Conservation (phyloP, 2,888 invertebrate genomes). For the Nephrotoma appendiculata region DNA sequence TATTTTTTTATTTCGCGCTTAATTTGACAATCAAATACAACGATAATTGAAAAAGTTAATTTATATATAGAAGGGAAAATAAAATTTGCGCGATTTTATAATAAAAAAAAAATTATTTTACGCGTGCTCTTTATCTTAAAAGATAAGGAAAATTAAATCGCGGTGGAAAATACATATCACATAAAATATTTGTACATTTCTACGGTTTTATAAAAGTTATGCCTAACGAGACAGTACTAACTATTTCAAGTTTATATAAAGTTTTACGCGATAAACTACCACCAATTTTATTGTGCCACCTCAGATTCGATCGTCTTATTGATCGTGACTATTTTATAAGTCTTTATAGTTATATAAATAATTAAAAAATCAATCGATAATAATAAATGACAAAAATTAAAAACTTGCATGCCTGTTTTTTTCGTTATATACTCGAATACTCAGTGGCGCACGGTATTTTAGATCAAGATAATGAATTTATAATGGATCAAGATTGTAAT, state of each 20-base stretch:
- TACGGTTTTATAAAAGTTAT: neutral
- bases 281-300: neutral
- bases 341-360: neutral
- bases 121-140: neutral
- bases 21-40: neutral
- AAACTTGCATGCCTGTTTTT: neutral
- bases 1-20: neutral
- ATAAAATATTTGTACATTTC: neutral
- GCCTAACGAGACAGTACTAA: neutral
- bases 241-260: neutral
- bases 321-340: neutral
- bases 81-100: neutral
- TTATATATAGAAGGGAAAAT: neutral
- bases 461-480: neutral
- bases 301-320: neutral
- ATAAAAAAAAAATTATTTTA: neutral
- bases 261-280: neutral
- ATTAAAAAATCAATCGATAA: neutral
- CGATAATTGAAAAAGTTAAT: neutral
- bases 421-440: neutral
- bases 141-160: neutral
- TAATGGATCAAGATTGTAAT: neutral
- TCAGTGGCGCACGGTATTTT: neutral
- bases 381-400: neutral
- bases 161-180: neutral